Base-by-base conservation (phyloP, 30 jellyfish, hydroid and myxozoan genomes). In the Euphysa ruthae region DNA sequence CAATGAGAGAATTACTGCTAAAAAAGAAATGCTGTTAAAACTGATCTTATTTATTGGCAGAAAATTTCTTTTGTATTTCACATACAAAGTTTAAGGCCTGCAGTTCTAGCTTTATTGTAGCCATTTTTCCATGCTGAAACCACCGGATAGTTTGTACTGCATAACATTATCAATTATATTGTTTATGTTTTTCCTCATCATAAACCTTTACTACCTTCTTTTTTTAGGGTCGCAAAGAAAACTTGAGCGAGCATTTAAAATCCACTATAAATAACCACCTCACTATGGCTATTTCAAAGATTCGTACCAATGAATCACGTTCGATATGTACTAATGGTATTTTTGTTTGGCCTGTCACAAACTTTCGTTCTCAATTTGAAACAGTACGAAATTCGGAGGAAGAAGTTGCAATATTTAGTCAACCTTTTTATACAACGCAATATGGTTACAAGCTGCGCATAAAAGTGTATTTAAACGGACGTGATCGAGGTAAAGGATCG, bases 401-500 rank as follows among this genome's bases (percentile, higher is more conserved):
- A 24, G 96, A 85, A 70, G 55, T 71, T 8, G 96, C 96, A 1
- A 58, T 85, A 38, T 78, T 77, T 66, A 85, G 96, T 62, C 93
- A 71, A 49, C 96, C 96, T 16, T 85, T 85, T 43, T 85, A 85
- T 66, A 85, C 96, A 6, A 61, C 96, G n/a, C 96, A 85, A 55
- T 85, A 85, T 26, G 96, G 96, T 22, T 85, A 85, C 55, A 85
- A 85, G 77, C 64, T 85, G 2, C 61, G 92, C 1, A 57, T 85
- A 63, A 85, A 85, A 69, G 92, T 81, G 4, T 85, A 85, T 60
- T 64, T 85, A 66, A 78, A 85, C 63, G 96, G 96, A 19, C 81
- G 96, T 4, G 96, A 85, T 62, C 84, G 96, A 24, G 96, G 96
- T 25, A 85, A 85, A 73, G 93, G 96, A 46, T 77, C 96, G 14